Percentiles rank a stretch among this genome's conserved stretches.
These are phyloP conservation scores for Parauchenoglanis ngamensis DNA, from an alignment of 2,797 vertebrate genomes.

Conservation along the genomic window DNA sequence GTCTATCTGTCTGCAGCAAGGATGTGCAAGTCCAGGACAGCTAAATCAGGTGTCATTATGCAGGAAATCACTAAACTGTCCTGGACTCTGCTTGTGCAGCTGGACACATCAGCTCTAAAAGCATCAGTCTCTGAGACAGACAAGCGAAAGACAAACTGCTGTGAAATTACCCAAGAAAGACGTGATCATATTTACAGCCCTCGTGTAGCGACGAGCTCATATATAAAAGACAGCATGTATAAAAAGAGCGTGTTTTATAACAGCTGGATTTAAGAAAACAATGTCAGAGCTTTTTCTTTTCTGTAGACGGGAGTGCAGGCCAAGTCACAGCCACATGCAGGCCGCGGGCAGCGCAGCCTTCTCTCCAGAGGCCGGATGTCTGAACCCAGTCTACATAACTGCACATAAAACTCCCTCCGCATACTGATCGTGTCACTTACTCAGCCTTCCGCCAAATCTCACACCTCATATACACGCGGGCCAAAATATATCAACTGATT, in stretches of 20 bases:
- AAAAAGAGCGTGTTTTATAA: constrained; percentile 53
- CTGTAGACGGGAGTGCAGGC: constrained; percentile 30
- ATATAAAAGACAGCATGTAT: constrained; percentile 25
- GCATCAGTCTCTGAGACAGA: not conserved
- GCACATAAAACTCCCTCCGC: constrained; percentile 40
- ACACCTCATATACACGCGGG: constrained; percentile 30
- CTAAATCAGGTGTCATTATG: constrained; percentile 3
- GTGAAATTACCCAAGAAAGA: constrained; percentile 46
- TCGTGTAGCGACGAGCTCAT: constrained; percentile 35
- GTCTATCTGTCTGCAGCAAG: not conserved
- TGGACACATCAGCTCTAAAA: constrained; percentile 3
- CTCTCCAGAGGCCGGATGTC: constrained; percentile 33
- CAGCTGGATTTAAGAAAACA: constrained; percentile 49
- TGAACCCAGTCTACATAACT: constrained; percentile 33
- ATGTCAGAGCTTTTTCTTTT: constrained; percentile 18
- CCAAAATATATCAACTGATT: constrained; percentile 29
- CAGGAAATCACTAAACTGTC: not conserved
- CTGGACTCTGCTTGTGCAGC: constrained; percentile 5
- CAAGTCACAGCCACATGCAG: constrained; percentile 41
- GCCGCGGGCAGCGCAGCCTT: constrained; percentile 8
- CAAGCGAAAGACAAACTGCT: constrained; percentile 44
- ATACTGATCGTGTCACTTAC: constrained; percentile 27
- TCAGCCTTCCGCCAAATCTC: constrained; percentile 31
- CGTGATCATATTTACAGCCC: constrained; percentile 50
- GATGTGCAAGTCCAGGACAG: not conserved